phyloP scores from a whole-genome alignment of 1,140 invertebrate genomes.

The Ganaspis sp. region DNA sequence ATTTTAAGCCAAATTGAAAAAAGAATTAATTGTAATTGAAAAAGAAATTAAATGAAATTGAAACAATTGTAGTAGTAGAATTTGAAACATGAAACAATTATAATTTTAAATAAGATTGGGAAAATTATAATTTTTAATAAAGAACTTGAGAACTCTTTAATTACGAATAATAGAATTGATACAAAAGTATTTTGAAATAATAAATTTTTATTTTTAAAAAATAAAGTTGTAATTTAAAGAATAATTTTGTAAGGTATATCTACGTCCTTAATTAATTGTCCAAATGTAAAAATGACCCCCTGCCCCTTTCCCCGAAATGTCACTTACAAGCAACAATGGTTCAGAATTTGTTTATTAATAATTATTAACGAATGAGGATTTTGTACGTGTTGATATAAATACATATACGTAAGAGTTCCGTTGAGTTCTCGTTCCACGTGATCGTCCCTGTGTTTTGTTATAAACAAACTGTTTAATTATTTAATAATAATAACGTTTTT shows the following conservation, averaged over 20 bases:
- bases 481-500: neutral
- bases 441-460: constrained; percentile 8
- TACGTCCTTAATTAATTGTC: constrained; percentile 51
- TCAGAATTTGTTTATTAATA: constrained; percentile 56
- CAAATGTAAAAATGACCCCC: constrained; percentile 52
- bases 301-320: constrained; percentile 33
- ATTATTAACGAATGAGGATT: constrained; percentile 59
- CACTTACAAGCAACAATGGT: constrained; percentile 29
- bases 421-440: constrained; percentile 29
- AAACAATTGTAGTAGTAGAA: too few species aligned
- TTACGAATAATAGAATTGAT: too few species aligned
- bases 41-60: too few species aligned
- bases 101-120: too few species aligned
- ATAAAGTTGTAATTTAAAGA: constrained; percentile 18
- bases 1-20: too few species aligned
- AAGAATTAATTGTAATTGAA: too few species aligned
- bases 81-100: too few species aligned
- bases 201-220: neutral
- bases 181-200: too few species aligned
- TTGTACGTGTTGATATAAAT: constrained; percentile 51
- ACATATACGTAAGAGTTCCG: constrained; percentile 40
- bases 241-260: neutral
- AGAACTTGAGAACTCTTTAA: too few species aligned
- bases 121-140: too few species aligned
- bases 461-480: neutral